phyloP scores from a whole-genome alignment of 2,888 invertebrate genomes.

The Tachina grossa region DNA sequence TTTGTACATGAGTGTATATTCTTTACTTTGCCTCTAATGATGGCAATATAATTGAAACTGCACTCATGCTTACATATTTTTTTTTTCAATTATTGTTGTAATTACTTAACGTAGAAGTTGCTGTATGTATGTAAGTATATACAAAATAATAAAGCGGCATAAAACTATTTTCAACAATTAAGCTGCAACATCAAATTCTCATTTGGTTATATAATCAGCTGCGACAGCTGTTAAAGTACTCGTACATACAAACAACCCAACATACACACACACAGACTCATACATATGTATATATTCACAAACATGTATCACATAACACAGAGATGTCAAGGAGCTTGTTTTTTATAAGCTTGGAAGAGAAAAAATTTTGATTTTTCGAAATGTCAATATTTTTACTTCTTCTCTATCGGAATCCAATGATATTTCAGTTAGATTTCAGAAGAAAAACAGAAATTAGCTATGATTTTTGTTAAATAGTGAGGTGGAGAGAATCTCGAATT shows the following conservation, averaged over 20 bases:
- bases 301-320: background rate
- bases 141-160: background rate
- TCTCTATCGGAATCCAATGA: too few relatives aligned
- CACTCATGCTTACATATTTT: background rate
- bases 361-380: background rate
- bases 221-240: conserved; percentile 12
- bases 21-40: background rate
- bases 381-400: background rate
- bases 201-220: conserved; percentile 33
- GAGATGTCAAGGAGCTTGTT: background rate
- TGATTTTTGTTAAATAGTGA: too few relatives aligned
- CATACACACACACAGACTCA: background rate
- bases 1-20: background rate
- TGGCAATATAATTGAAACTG: conserved; percentile 5
- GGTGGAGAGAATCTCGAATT: too few relatives aligned
- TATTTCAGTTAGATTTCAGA: too few relatives aligned
- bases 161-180: conserved; percentile 69
- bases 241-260: background rate
- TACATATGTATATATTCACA: background rate
- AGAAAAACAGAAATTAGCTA: too few relatives aligned
- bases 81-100: background rate
- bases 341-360: background rate
- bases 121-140: background rate
- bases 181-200: conserved; percentile 62
- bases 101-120: background rate